Evolutionary conservation across 2,113 vertebrate genomes (phyloP).

Genomic region (Siniperca knerii): DNA sequence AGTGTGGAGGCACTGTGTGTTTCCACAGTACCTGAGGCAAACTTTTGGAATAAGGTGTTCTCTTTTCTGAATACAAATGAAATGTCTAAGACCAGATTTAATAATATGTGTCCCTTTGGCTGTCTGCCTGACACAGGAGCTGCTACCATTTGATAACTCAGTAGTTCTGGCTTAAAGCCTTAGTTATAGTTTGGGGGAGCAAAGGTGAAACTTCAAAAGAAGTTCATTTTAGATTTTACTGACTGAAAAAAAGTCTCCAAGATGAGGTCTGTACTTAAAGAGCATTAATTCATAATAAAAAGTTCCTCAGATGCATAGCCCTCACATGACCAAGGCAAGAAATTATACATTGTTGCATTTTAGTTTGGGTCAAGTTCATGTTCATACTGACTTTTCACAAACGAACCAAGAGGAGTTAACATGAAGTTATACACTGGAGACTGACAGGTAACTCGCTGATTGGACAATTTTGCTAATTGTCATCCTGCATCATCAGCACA

Average conservation of each 20-base stretch:
- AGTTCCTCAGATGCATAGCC: background rate
- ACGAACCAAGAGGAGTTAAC: background rate
- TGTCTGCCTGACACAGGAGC: conserved; percentile 30
- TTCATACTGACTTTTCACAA: background rate
- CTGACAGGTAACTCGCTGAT: background rate
- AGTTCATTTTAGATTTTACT: conserved; percentile 23
- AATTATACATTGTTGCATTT: background rate
- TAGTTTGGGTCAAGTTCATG: background rate
- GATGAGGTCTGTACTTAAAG: background rate
- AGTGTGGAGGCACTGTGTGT: conserved; percentile 29
- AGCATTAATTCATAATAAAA: conserved; percentile 10
- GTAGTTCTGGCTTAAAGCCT: conserved; percentile 32
- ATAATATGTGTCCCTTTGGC: conserved; percentile 47
- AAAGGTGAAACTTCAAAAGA: conserved; percentile 50
- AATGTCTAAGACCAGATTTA: conserved; percentile 43
- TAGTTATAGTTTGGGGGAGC: conserved; percentile 34
- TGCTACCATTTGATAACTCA: conserved; percentile 41
- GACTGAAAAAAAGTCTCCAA: background rate
- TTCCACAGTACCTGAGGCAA: conserved; percentile 46
- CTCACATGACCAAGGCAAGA: background rate
- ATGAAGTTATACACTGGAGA: background rate
- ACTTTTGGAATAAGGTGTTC: conserved; percentile 26
- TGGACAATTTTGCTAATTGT: background rate
- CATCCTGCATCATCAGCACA: background rate
- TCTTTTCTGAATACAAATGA: conserved; percentile 67